A percentile compares a stretch with the other conserved stretches of the same genome.
Evolutionary conservation across 2,888 invertebrate genomes (phyloP).

Genomic region (Hirtodrosophila alboralis): DNA sequence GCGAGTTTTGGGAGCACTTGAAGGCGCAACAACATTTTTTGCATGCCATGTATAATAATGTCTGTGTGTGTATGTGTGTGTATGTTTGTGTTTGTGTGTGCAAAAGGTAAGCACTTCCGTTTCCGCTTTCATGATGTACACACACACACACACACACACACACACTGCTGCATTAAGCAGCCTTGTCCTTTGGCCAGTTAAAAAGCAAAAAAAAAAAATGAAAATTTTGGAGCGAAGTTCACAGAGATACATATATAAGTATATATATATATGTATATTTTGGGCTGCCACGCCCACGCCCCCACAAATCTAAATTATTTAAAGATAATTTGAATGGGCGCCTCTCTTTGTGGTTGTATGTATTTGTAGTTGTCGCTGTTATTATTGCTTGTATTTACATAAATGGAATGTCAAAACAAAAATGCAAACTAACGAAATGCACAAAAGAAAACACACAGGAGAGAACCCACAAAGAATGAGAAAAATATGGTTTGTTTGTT

Average conservation of each 20-base stretch:
- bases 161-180: constrained; percentile 15
- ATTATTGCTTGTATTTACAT: constrained; percentile 67
- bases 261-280: constrained; percentile 38
- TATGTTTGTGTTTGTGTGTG: constrained; percentile 40
- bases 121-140: constrained; percentile 72
- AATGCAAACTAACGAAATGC: constrained; percentile 59
- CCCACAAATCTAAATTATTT: constrained; percentile 68
- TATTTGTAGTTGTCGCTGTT: constrained; percentile 52
- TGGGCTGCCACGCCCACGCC: constrained; percentile 22
- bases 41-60: constrained; percentile 57
- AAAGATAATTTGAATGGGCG: constrained; percentile 75
- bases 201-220: constrained; percentile 2
- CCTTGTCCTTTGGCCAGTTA: constrained; percentile 42
- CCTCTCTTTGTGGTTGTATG: not conserved
- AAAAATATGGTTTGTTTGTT: constrained; percentile 57
- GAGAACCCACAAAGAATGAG: constrained; percentile 7
- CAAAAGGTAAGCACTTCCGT: constrained; percentile 73
- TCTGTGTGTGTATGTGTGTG: constrained; percentile 25
- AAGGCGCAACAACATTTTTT: constrained; percentile 61
- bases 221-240: constrained; percentile 27
- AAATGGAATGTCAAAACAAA: constrained; percentile 71
- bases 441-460: constrained; percentile 21
- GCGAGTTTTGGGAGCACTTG: constrained; percentile 49
- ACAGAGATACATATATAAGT: constrained; percentile 28
- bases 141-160: constrained; percentile 15